Evolutionary conservation across 2,888 invertebrate genomes (phyloP).

Genomic region (Tetrapedia diversipes): DNA sequence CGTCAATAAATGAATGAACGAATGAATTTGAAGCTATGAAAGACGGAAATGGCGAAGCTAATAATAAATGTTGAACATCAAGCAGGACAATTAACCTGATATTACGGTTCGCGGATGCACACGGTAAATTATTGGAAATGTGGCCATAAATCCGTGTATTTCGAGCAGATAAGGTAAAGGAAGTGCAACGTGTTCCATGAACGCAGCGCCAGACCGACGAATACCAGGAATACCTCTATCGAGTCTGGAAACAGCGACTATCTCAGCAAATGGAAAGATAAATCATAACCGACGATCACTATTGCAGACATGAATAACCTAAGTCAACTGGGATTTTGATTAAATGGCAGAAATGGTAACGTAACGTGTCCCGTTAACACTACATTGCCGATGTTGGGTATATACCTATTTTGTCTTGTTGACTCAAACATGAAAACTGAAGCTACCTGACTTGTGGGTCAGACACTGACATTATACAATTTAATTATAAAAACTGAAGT

Average conservation of each 20-base stretch:
- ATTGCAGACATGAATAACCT: neutral
- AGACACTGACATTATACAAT: no score
- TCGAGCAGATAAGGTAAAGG: neutral
- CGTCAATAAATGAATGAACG: no score
- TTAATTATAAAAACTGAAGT: no score
- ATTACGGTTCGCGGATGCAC: neutral
- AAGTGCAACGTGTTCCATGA: neutral
- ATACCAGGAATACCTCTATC: neutral
- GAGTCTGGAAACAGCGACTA: neutral
- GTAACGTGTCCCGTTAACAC: no score
- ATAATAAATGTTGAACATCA: neutral
- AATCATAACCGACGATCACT: neutral
- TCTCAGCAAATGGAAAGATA: neutral
- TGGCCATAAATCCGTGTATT: slow-evolving; percentile 3
- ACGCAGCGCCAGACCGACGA: neutral
- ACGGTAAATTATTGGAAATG: neutral
- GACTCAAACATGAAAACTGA: no score
- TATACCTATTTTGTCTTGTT: no score
- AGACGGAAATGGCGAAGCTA: no score
- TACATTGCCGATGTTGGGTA: no score
- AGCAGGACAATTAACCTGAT: neutral
- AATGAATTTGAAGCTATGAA: no score
- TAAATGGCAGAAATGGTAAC: neutral
- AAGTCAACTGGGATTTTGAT: no score
- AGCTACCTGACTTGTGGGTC: no score